A percentile compares a stretch with the other conserved stretches of the same genome.
Conservation (phyloP, 2,113 vertebrate species). For the Chaetorhynchus papuensis region DNA sequence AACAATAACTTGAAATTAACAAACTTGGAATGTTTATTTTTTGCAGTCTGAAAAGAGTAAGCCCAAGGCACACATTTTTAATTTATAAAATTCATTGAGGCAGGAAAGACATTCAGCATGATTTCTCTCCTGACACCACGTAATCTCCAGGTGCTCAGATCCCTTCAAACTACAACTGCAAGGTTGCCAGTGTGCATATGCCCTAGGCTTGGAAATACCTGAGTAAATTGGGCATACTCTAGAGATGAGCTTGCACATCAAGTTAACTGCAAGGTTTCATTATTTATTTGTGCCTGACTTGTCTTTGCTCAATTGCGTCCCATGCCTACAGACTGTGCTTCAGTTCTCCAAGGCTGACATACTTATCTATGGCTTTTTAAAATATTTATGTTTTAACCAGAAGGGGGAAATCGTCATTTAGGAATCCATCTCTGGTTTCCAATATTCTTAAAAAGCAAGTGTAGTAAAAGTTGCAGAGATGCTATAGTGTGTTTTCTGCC, state of each 20-base stretch:
- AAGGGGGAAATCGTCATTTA: accelerated
- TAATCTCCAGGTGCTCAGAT: conserved; percentile 8
- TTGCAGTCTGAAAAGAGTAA: not conserved
- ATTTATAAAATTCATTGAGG: conserved; percentile 34
- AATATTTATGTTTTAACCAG: not conserved
- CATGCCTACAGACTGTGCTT: not conserved
- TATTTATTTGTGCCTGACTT: conserved; percentile 29
- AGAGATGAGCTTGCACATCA: not conserved
- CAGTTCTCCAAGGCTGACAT: not conserved
- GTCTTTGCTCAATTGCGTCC: not conserved
- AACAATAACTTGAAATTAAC: not conserved
- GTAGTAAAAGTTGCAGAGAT: not conserved
- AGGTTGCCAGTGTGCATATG: not conserved
- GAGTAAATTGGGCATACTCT: not conserved
- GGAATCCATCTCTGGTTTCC: not conserved
- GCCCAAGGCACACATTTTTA: conserved; percentile 28
- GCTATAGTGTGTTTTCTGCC: not conserved
- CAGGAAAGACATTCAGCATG: not conserved
- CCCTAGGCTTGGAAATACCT: not conserved
- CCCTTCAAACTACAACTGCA: not conserved
- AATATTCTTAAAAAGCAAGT: not conserved
- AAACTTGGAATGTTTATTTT: not conserved
- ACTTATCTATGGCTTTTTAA: not conserved
- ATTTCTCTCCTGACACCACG: not conserved
- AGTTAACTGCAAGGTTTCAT: not conserved